Evolutionary conservation across 2,888 invertebrate species (phyloP).

Genomic region (Deroplatys truncata): DNA sequence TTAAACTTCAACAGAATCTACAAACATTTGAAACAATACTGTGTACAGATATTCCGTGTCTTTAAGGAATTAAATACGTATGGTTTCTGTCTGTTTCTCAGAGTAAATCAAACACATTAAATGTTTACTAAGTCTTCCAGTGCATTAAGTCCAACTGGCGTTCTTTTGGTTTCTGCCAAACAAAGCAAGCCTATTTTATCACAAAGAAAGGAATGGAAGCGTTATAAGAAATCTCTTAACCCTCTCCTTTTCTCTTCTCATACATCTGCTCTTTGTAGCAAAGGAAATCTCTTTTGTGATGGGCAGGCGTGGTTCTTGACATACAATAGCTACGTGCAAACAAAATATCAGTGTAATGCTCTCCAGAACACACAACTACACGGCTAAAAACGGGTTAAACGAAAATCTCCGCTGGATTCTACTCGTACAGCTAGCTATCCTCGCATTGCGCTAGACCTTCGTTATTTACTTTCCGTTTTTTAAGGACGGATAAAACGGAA

Average conservation of each 20-base stretch:
- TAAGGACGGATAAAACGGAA: background rate
- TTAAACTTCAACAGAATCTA: too few relatives aligned
- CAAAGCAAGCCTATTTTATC: background rate
- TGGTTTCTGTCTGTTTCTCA: too few relatives aligned
- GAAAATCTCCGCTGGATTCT: background rate
- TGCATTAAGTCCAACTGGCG: background rate
- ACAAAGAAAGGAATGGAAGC: background rate
- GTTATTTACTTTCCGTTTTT: background rate
- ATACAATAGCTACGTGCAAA: background rate
- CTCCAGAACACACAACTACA: background rate
- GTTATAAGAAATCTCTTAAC: background rate
- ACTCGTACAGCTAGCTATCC: too few relatives aligned
- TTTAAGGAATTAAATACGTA: too few relatives aligned
- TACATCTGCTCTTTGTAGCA: background rate
- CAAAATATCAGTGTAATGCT: background rate
- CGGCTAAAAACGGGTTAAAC: background rate
- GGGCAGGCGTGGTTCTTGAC: too few relatives aligned
- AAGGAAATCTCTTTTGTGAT: background rate
- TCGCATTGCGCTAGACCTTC: background rate
- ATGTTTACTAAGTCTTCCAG: background rate
- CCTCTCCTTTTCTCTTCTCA: background rate
- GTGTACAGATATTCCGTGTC: too few relatives aligned
- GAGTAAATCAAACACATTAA: background rate
- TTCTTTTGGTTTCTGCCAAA: background rate
- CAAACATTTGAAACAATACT: too few relatives aligned